These are phyloP conservation scores for Notospermus geniculatus DNA, from an alignment of 1,140 invertebrate genomes.

Conservation along the genomic window DNA sequence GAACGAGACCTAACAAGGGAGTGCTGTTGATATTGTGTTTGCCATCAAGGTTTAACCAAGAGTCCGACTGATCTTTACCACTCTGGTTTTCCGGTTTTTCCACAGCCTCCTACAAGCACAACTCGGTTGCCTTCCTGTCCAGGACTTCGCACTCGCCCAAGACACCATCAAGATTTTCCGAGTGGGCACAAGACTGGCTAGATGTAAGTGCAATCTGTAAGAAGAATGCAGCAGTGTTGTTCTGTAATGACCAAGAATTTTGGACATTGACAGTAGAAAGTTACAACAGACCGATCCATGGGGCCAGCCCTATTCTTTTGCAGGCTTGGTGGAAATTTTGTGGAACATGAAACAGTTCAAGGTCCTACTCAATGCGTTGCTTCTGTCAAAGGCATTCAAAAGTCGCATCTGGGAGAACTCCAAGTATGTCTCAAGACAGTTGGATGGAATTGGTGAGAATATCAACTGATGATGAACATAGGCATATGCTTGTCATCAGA, in stretches of 20 bases:
- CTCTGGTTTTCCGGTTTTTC: constrained; percentile 24
- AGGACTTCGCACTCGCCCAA: constrained; percentile 66
- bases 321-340: constrained; percentile 56
- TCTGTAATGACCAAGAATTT: too few species aligned
- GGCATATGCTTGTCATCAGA: background rate
- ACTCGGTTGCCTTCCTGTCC: constrained; percentile 68
- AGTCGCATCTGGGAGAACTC: constrained; percentile 75
- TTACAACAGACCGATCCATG: too few species aligned
- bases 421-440: constrained; percentile 66
- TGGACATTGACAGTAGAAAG: too few species aligned
- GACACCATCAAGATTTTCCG: constrained; percentile 70
- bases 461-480: background rate
- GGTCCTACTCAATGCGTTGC: constrained; percentile 61
- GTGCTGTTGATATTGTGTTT: background rate
- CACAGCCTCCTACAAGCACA: constrained; percentile 72
- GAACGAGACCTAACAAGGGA: background rate
- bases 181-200: constrained; percentile 66
- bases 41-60: background rate
- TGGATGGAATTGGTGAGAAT: constrained; percentile 66
- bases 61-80: background rate
- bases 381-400: constrained; percentile 67
- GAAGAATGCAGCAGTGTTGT: too few species aligned
- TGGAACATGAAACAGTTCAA: constrained; percentile 43
- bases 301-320: constrained; percentile 20
- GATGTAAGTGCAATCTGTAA: constrained; percentile 60